A percentile compares a stretch with the other conserved stretches of the same genome.
Conservation (phyloP, 1,140 invertebrate genomes). For the Ceratina japonica region DNA sequence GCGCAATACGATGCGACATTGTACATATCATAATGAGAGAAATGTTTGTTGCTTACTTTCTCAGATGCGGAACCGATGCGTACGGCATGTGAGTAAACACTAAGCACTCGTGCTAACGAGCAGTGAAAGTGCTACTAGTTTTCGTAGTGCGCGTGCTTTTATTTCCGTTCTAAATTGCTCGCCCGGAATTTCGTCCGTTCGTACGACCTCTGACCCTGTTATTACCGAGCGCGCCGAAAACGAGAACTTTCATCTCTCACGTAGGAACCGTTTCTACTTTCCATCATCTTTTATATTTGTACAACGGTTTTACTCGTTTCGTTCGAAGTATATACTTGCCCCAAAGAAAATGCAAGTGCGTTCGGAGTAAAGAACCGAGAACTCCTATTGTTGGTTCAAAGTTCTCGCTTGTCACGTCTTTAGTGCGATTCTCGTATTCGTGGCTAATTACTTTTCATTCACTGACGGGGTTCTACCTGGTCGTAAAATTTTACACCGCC, state of each 20-base stretch:
- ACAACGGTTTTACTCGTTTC: neutral
- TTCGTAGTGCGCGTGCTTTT: constrained; percentile 8
- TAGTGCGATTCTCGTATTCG: neutral
- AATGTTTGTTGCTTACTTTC: constrained; percentile 21
- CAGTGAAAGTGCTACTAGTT: constrained; percentile 31
- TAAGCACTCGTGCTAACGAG: constrained; percentile 19
- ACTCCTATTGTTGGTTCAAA: neutral
- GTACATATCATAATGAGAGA: neutral
- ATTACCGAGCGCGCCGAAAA: neutral
- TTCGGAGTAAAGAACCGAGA: too few species aligned
- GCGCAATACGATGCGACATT: neutral
- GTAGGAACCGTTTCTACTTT: constrained; percentile 1
- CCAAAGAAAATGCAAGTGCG: too few species aligned
- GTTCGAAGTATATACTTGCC: neutral
- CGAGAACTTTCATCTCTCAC: neutral
- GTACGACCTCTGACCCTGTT: constrained; percentile 1
- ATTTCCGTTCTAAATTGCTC: neutral
- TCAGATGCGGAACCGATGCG: constrained; percentile 6
- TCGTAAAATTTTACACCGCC: neutral
- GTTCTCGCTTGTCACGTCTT: neutral
- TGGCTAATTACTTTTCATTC: neutral
- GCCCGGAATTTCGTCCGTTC: neutral
- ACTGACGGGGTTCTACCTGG: neutral
- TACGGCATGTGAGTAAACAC: constrained; percentile 27
- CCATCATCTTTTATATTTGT: neutral